These are phyloP conservation scores for Drosophila mettleri DNA, from an alignment of 2,888 invertebrate species.

Conservation along the genomic window DNA sequence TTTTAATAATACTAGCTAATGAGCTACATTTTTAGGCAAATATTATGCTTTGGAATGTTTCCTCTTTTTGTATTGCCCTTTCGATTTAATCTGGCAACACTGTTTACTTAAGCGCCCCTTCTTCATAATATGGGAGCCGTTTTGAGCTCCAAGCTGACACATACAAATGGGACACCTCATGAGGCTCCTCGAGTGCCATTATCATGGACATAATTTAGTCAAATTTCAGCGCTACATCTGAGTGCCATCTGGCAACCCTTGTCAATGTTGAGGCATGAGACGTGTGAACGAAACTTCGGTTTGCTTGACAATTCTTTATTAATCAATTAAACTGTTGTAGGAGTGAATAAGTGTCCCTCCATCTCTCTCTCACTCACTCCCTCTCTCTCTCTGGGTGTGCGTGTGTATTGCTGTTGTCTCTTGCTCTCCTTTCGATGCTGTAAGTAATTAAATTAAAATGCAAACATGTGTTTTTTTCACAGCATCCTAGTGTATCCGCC, in stretches of 20 bases:
- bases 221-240: slow-evolving; percentile 54
- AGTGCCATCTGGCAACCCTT: slow-evolving; percentile 67
- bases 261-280: slow-evolving; percentile 47
- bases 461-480: slow-evolving; percentile 73
- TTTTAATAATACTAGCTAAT: not conserved
- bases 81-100: slow-evolving; percentile 14
- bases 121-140: slow-evolving; percentile 1
- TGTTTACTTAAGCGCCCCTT: not conserved
- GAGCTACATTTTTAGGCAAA: not conserved
- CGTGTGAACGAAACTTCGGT: slow-evolving; percentile 62
- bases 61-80: no score
- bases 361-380: not conserved
- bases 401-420: not conserved
- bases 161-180: slow-evolving; percentile 48
- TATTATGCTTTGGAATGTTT: not conserved
- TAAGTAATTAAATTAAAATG: slow-evolving; percentile 81
- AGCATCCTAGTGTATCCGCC: slow-evolving; percentile 52
- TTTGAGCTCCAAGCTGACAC: slow-evolving; percentile 41
- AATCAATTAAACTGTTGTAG: slow-evolving; percentile 71
- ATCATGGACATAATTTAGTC: slow-evolving; percentile 47
- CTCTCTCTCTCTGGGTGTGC: not conserved
- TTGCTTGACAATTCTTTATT: slow-evolving; percentile 75
- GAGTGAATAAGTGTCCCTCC: slow-evolving; percentile 34
- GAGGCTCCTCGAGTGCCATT: slow-evolving; percentile 36
- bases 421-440: slow-evolving; percentile 58